Evolutionary conservation across 2,797 vertebrate species (phyloP), one percentile per base, ranked within the genome.

Genomic region (Phrynocephalus vlangalii): DNA sequence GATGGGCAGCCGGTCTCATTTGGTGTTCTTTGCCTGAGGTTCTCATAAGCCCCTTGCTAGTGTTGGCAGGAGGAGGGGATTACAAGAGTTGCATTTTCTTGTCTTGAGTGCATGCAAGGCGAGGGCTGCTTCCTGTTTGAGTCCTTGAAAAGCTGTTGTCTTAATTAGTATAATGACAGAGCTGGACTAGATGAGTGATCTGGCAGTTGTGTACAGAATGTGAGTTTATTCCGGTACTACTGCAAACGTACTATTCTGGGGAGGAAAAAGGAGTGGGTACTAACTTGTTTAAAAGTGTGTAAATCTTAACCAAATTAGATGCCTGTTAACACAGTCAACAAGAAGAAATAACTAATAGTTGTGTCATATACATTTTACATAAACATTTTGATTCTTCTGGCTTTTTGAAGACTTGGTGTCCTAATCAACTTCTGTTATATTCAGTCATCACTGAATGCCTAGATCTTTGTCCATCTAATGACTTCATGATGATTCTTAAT

Each of bases 401-500:
- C 85, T 80, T 9, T 79, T 44, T 26, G 44, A 87, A 66, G 38
- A 78, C 78, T 44, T 13, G 48, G 24, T 79, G n/a, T 63, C 24
- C 20, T 72, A 48, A 66, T 66, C 76, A 86, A 33, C 3, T 38
- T 2, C 66, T 79, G n/a, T 56, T 71, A 63, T 26, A 75, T 44
- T 75, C 6, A 18, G 8, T n/a, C 26, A 20, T 82, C 38, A 66
- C 33, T 76, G 20, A 11, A 38, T 75, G 11, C 6, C 16, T 20
- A 30, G 87, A 52, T 56, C 68, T 52, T 84, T 88, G 10, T 44
- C 33, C 33, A 66, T 88, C 38, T 16, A 26, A 24, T 88, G 76
- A 72, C 30, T 22, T 52, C 81, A 75, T 3, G 68, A 68, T 67
- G 44, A 67, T 24, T 70, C 56, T 85, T 85, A 6, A 18, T 15